These are phyloP conservation scores for Aspiorhynchus laticeps DNA, from an alignment of 2,113 vertebrate species.

Conservation along the genomic window DNA sequence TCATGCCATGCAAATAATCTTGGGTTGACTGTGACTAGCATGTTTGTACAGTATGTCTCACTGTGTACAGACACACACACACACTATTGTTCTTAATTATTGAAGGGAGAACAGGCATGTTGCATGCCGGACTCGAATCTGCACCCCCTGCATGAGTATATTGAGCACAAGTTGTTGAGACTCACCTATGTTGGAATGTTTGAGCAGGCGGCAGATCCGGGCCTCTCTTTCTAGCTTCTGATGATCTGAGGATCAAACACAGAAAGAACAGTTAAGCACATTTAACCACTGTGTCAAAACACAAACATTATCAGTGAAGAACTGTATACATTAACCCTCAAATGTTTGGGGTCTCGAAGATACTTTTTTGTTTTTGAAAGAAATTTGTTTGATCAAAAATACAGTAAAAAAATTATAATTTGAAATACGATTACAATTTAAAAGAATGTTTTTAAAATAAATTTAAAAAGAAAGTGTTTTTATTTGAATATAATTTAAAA, in stretches of 20 bases:
- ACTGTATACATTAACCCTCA: not conserved
- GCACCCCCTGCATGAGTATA: not conserved
- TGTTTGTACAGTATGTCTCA: not conserved
- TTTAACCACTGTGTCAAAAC: not conserved
- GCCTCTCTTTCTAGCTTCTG: constrained; percentile 44
- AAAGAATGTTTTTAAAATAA: no score
- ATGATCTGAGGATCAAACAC: constrained; percentile 28
- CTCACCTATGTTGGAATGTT: constrained; percentile 42
- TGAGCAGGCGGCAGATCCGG: constrained; percentile 35
- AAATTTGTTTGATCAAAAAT: not conserved
- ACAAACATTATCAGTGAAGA: not conserved
- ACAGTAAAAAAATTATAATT: no score
- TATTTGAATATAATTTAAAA: no score
- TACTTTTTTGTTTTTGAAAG: not conserved
- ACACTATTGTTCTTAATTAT: not conserved
- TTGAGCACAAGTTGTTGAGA: not conserved
- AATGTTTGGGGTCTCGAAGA: not conserved
- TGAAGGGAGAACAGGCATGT: not conserved
- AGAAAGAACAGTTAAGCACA: not conserved
- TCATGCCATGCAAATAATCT: constrained; percentile 60
- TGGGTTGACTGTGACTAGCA: constrained; percentile 9
- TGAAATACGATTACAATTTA: not conserved
- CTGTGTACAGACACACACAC: not conserved
- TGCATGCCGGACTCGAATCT: not conserved
- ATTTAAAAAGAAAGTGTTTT: no score